These are phyloP conservation scores for Noctilio leporinus DNA, from an alignment of 2,113 vertebrate genomes.

Conservation along the genomic window DNA sequence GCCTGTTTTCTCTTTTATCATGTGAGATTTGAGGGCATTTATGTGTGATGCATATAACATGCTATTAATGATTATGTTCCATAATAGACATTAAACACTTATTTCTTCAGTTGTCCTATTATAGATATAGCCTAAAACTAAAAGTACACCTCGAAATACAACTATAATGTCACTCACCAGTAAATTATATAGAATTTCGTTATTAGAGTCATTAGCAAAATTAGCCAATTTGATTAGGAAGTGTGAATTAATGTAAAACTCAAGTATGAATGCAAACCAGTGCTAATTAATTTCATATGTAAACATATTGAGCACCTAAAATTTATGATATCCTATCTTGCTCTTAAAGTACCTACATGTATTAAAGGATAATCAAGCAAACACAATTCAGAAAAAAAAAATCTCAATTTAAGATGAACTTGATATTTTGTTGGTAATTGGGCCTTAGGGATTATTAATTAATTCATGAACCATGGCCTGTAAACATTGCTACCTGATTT, in stretches of 20 bases:
- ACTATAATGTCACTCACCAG: neutral
- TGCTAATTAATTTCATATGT: neutral
- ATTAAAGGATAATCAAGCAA: neutral
- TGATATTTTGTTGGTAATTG: neutral
- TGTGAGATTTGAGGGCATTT: neutral
- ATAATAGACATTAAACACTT: neutral
- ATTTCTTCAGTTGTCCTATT: neutral
- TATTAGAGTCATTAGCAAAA: neutral
- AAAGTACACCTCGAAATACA: neutral
- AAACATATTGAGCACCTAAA: neutral
- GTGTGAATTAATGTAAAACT: neutral
- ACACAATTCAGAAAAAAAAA: neutral
- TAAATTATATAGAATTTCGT: slow-evolving; percentile 7
- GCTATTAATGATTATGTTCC: neutral
- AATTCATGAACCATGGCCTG: neutral
- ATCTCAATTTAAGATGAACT: neutral
- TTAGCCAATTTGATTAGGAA: neutral
- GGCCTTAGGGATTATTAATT: neutral
- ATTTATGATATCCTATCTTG: neutral
- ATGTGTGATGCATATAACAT: neutral
- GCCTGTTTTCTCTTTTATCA: neutral
- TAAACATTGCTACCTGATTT: neutral
- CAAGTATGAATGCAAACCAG: neutral
- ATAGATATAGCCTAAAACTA: neutral
- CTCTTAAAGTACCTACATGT: neutral